phyloP scores from a whole-genome alignment of 2,113 vertebrate genomes.

The Murina feae region DNA sequence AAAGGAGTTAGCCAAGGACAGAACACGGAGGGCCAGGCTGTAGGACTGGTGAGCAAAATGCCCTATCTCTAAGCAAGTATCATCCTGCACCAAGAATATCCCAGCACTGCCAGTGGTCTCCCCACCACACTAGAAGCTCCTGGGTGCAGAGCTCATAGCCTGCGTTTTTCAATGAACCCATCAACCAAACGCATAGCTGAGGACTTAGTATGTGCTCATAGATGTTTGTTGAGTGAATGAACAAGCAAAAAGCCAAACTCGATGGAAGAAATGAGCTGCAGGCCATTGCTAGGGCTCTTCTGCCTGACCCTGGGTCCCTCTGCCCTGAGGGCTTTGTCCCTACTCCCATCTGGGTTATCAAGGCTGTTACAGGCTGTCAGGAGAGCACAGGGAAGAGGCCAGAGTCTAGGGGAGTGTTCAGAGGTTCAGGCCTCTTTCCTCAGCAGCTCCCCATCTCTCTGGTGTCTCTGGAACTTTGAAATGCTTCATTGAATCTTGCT shows the following conservation, averaged over 20 bases:
- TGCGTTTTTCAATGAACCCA: not conserved
- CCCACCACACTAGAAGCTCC: not conserved
- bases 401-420: not conserved
- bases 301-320: not conserved
- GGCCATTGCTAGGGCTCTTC: not conserved
- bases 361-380: not conserved
- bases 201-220: not conserved
- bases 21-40: too few relatives aligned
- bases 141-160: not conserved
- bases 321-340: not conserved
- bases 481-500: not conserved
- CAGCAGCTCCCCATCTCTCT: not conserved
- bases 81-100: not conserved
- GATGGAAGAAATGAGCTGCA: not conserved
- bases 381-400: not conserved
- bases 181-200: not conserved
- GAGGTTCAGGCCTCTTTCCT: not conserved
- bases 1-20: not conserved
- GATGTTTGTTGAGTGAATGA: not conserved
- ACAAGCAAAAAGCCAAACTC: not conserved
- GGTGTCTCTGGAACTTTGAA: not conserved
- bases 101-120: not conserved
- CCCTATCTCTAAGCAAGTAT: not conserved
- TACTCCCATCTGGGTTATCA: not conserved
- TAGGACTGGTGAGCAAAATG: not conserved